These are phyloP conservation scores for Ceratina japonica DNA, from an alignment of 1,140 invertebrate species.

Conservation along the genomic window DNA sequence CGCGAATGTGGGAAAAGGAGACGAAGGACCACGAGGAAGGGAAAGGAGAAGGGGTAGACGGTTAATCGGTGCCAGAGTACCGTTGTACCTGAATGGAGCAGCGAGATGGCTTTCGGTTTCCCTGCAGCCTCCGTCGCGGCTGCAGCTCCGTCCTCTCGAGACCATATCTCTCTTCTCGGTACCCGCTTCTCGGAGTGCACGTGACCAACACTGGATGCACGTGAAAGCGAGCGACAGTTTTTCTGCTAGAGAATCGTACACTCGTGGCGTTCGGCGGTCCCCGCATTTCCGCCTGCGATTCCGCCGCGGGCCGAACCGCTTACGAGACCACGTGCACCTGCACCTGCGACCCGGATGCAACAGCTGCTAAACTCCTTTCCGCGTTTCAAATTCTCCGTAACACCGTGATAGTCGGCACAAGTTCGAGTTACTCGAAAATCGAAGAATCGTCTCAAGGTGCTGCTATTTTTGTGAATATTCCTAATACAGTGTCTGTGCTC, in stretches of 20 bases:
- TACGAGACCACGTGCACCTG: slow-evolving; percentile 30
- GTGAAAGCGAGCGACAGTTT: slow-evolving; percentile 49
- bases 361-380: slow-evolving; percentile 25
- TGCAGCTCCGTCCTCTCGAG: slow-evolving; percentile 42
- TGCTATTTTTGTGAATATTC: too few species aligned
- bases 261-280: too few species aligned
- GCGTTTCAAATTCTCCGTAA: background rate
- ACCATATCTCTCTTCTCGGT: background rate
- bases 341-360: background rate
- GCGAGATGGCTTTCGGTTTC: slow-evolving; percentile 67
- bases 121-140: slow-evolving; percentile 59
- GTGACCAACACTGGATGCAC: slow-evolving; percentile 6
- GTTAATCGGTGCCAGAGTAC: slow-evolving; percentile 77
- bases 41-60: slow-evolving; percentile 49
- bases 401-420: background rate
- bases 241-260: background rate
- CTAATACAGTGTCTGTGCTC: too few species aligned
- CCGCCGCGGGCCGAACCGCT: slow-evolving; percentile 1
- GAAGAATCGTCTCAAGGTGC: too few species aligned
- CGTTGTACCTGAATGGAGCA: slow-evolving; percentile 76
- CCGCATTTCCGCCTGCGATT: slow-evolving; percentile 27
- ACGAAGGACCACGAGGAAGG: slow-evolving; percentile 45
- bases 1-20: slow-evolving; percentile 50
- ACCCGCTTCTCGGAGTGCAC: background rate
- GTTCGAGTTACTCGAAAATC: too few species aligned